These are phyloP conservation scores for Hydrotaea cyrtoneurina DNA, from an alignment of 2,888 invertebrate genomes.

Conservation along the genomic window DNA sequence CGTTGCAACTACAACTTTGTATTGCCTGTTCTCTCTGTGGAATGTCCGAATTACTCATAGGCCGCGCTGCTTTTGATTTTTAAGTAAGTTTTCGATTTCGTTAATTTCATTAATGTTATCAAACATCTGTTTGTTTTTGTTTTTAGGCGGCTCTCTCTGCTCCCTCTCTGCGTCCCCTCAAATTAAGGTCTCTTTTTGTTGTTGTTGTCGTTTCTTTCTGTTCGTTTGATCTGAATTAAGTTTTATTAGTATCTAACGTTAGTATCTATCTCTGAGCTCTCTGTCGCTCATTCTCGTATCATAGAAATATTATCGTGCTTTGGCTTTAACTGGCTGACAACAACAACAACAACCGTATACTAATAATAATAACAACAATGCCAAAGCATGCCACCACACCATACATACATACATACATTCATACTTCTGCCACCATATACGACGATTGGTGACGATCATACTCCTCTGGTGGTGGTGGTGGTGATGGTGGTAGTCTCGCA, in stretches of 20 bases:
- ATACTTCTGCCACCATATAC: not conserved
- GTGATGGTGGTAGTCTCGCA: no score
- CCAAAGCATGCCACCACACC: not conserved
- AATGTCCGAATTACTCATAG: no score
- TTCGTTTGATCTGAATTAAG: constrained; percentile 29
- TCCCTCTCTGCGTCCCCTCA: not conserved
- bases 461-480: no score
- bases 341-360: constrained; percentile 26
- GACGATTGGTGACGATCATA: constrained; percentile 8
- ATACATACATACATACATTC: not conserved
- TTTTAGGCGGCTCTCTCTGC: not conserved
- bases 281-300: not conserved
- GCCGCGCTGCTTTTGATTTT: no score
- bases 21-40: no score
- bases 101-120: constrained; percentile 30
- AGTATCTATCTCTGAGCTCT: constrained; percentile 3
- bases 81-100: not conserved
- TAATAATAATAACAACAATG: constrained; percentile 34
- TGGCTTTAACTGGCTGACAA: constrained; percentile 37
- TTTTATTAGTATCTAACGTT: constrained; percentile 23
- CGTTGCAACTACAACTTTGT: no score
- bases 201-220: no score
- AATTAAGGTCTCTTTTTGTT: not conserved
- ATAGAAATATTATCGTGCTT: constrained; percentile 35
- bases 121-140: constrained; percentile 20